A percentile compares a stretch with the other conserved stretches of the same genome.
Evolutionary conservation across 2,888 invertebrate genomes (phyloP).

Genomic region (Nephrotoma appendiculata): DNA sequence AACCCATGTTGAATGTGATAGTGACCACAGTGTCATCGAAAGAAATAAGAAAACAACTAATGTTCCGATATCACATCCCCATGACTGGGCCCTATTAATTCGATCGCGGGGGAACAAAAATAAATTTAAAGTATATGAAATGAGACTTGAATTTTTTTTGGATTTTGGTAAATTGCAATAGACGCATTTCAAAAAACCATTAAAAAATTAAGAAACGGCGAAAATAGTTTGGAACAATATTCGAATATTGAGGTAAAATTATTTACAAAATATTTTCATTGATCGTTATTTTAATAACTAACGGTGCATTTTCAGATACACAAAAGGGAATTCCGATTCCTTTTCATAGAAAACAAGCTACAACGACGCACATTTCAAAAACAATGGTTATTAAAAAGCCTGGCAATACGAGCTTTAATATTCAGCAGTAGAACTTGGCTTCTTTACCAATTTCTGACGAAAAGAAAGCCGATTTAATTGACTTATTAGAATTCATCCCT

Average conservation of each 20-base stretch:
- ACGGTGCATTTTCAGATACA: not conserved
- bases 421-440: not conserved
- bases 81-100: not conserved
- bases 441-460: not conserved
- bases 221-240: not conserved
- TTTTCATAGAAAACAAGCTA: not conserved
- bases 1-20: not conserved
- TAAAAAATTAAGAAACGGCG: not conserved
- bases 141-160: not conserved
- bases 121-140: not conserved
- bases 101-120: not conserved
- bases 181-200: not conserved
- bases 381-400: not conserved
- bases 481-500: not conserved
- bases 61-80: not conserved
- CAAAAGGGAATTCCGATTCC: not conserved
- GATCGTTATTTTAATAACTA: not conserved
- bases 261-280: not conserved
- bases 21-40: not conserved
- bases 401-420: not conserved
- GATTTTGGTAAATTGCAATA: not conserved
- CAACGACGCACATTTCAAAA: not conserved
- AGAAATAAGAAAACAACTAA: not conserved
- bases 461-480: not conserved
- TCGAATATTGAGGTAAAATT: not conserved